Percentiles rank a stretch among this genome's conserved stretches.
phyloP scores from a whole-genome alignment of 2,113 vertebrate genomes.

The Serilophus lunatus region DNA sequence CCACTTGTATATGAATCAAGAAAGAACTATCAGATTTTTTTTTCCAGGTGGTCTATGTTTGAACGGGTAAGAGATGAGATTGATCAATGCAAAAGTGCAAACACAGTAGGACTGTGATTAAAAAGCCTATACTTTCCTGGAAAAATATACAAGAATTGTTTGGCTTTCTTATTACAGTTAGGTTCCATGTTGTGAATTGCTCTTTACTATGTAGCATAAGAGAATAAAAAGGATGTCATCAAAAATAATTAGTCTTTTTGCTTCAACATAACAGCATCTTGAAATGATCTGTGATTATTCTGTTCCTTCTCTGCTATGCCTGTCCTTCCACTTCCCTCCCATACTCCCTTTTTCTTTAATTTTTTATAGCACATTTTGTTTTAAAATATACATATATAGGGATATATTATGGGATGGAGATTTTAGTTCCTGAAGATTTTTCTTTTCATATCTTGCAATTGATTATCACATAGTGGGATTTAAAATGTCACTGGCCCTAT shows the following conservation, averaged over 20 bases:
- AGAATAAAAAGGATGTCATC: neutral
- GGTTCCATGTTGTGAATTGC: neutral
- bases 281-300: neutral
- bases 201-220: neutral
- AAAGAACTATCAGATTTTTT: neutral
- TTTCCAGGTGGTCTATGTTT: neutral
- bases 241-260: neutral
- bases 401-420: neutral
- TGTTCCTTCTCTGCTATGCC: neutral
- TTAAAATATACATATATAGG: neutral
- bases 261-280: neutral
- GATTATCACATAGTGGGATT: constrained; percentile 5
- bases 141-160: neutral
- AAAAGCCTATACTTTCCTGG: neutral
- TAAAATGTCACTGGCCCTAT: neutral
- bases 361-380: neutral
- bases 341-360: neutral
- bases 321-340: neutral
- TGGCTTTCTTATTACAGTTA: neutral
- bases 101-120: too few relatives aligned
- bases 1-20: neutral
- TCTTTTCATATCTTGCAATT: neutral
- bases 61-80: neutral
- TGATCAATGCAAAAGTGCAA: neutral
- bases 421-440: neutral